A percentile compares a stretch with the other conserved stretches of the same genome.
Evolutionary conservation across 1,140 invertebrate genomes (phyloP).

Genomic region (Streblospio benedicti): DNA sequence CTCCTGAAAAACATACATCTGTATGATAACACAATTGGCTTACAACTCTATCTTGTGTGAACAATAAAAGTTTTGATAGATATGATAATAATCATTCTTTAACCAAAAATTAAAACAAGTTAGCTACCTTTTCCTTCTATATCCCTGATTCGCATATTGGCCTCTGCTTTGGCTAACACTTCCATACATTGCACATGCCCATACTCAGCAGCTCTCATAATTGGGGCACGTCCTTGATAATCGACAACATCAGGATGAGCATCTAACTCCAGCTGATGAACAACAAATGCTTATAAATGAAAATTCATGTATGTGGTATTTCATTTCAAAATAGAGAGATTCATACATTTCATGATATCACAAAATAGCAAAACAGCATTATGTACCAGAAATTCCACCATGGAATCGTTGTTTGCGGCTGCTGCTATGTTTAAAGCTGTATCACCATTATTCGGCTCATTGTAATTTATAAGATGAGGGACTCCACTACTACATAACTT

Average conservation of each 20-base stretch:
- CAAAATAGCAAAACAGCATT: too few species aligned
- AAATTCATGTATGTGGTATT: too few species aligned
- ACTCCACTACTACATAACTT: conserved; percentile 42
- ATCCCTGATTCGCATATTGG: conserved; percentile 43
- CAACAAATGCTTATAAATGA: too few species aligned
- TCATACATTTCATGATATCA: too few species aligned
- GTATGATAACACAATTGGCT: too few species aligned
- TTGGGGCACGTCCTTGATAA: conserved; percentile 40
- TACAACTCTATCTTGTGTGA: too few species aligned
- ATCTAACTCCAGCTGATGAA: conserved; percentile 39
- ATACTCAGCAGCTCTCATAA: conserved; percentile 45
- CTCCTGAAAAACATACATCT: too few species aligned
- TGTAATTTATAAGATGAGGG: conserved; percentile 46
- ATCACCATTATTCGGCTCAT: conserved; percentile 40
- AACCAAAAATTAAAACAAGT: background rate
- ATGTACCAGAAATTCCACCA: conserved; percentile 14
- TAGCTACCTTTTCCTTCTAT: conserved; percentile 43
- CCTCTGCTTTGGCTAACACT: conserved; percentile 35
- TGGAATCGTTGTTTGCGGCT: conserved; percentile 15
- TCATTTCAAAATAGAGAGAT: too few species aligned
- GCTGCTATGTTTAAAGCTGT: conserved; percentile 41
- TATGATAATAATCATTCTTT: background rate
- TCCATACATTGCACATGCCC: conserved; percentile 45
- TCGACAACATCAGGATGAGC: conserved; percentile 48
- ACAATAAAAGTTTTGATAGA: background rate